Conservation (phyloP, 2,113 vertebrate species). For the Chloroceryle aenea region DNA sequence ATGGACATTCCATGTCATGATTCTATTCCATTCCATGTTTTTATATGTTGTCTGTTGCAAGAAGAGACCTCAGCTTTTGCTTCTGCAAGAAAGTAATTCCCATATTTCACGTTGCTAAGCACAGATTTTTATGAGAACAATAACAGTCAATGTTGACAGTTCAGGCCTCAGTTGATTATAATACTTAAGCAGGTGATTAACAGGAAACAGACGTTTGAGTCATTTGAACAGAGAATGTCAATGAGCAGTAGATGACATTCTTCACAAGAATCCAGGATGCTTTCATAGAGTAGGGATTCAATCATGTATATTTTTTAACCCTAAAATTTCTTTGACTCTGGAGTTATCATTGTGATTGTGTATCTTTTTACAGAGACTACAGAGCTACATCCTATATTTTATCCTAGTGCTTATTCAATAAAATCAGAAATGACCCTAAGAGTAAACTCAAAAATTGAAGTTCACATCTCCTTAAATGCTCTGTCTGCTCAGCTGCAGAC, state of each 20-base stretch:
- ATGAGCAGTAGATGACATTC: neutral
- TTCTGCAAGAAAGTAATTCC: neutral
- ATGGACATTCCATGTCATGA: neutral
- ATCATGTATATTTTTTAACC: neutral
- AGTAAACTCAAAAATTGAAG: neutral
- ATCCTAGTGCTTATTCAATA: neutral
- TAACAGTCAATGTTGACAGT: neutral
- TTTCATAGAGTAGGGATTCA: neutral
- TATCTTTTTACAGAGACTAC: neutral
- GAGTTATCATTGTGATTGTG: neutral
- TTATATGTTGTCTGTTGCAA: neutral
- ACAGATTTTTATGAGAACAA: neutral
- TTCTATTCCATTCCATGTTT: neutral
- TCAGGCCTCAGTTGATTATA: neutral
- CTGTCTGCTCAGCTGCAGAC: neutral
- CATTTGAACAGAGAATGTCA: neutral
- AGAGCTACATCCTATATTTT: neutral
- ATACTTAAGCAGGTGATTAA: neutral
- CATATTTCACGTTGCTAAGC: neutral
- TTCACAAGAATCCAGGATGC: neutral
- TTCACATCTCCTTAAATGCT: neutral
- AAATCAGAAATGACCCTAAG: neutral
- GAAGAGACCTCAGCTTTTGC: neutral
- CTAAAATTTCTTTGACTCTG: neutral
- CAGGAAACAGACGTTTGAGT: neutral